These are phyloP conservation scores for Drosophila nr. medialis DNA, from an alignment of 2,888 invertebrate species.

Conservation along the genomic window DNA sequence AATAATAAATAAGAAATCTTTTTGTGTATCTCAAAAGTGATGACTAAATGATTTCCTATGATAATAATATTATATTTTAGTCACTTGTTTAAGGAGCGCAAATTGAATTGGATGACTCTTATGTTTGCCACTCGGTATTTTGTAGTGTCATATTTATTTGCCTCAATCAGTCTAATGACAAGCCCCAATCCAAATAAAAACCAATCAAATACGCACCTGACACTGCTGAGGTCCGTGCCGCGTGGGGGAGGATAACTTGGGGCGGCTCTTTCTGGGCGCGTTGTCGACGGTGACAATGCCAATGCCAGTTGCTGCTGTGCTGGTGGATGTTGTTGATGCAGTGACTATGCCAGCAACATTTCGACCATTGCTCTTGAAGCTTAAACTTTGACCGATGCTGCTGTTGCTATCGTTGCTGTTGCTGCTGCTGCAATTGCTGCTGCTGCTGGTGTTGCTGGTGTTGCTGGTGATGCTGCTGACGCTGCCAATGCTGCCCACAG, in stretches of 20 bases:
- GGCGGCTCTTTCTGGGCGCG: conserved; percentile 88
- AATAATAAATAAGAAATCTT: not conserved
- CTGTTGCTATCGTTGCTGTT: conserved; percentile 63
- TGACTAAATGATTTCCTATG: too few species aligned
- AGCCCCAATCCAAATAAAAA: conserved; percentile 1
- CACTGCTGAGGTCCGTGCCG: conserved; percentile 96
- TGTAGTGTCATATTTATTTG: not conserved
- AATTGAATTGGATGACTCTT: not conserved
- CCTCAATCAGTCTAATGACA: not conserved
- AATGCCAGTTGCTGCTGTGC: conserved; percentile 65
- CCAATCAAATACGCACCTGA: conserved; percentile 87
- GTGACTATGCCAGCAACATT: conserved; percentile 63
- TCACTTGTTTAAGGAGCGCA: not conserved
- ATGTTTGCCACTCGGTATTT: not conserved
- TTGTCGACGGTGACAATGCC: conserved; percentile 66
- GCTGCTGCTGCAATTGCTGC: conserved; percentile 57
- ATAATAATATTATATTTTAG: not conserved
- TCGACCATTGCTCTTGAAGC: conserved; percentile 66
- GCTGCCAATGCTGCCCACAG: conserved; percentile 73
- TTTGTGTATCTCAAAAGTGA: not conserved
- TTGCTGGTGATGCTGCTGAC: conserved; percentile 63
- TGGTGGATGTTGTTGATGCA: conserved; percentile 54
- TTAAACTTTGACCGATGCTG: conserved; percentile 68
- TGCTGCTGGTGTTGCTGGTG: conserved; percentile 62
- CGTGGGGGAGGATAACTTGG: conserved; percentile 95